Percentiles rank a stretch among this genome's conserved stretches.
Evolutionary conservation across 2,888 invertebrate genomes (phyloP).

Genomic region (Noctua fimbriata): DNA sequence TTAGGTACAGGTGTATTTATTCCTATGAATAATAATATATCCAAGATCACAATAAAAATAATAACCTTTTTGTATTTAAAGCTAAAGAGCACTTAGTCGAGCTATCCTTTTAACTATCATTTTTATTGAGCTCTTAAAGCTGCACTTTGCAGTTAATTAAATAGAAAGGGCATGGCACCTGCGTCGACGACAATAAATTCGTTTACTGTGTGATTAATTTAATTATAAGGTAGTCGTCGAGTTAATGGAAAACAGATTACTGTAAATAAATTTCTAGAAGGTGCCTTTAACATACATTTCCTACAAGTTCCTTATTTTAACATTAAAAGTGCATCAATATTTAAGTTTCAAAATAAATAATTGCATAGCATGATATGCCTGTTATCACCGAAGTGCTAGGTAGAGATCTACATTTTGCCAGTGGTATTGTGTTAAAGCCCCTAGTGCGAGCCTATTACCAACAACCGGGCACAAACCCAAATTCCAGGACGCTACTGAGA

Average conservation of each 20-base stretch:
- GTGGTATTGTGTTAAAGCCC: neutral
- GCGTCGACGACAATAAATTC: slow-evolving; percentile 26
- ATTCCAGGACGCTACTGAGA: neutral
- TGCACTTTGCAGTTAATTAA: slow-evolving; percentile 59
- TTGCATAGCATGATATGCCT: too few species aligned
- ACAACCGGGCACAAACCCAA: too few species aligned
- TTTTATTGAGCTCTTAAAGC: slow-evolving; percentile 57
- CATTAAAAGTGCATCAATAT: neutral
- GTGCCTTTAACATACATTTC: neutral
- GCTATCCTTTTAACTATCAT: slow-evolving; percentile 31
- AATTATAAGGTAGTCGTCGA: slow-evolving; percentile 6
- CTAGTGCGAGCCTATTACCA: neutral
- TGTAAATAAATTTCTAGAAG: neutral
- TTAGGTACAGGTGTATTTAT: neutral
- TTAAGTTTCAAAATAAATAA: neutral
- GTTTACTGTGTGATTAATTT: slow-evolving; percentile 30
- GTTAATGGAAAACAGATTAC: slow-evolving; percentile 23
- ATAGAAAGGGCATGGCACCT: slow-evolving; percentile 29
- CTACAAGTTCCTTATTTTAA: neutral
- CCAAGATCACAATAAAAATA: neutral
- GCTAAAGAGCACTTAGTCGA: slow-evolving; percentile 10
- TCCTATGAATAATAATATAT: neutral
- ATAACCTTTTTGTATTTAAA: neutral
- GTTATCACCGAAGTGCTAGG: neutral
- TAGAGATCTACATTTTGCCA: neutral